Conservation (phyloP, 2,888 invertebrate species). For the Galeruca laticollis region DNA sequence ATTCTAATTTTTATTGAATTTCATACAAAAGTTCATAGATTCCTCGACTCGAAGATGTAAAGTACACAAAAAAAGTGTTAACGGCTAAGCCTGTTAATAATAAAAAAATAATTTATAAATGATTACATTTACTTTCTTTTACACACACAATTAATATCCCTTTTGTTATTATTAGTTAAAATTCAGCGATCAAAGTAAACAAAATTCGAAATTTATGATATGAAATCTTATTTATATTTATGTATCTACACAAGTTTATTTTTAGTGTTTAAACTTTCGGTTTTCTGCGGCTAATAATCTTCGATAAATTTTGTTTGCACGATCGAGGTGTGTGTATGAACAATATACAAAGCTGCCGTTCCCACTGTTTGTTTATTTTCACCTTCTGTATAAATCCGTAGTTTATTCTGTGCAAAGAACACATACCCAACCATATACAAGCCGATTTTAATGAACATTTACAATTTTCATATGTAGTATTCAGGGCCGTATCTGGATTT, state of each 20-base stretch:
- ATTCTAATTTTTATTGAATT: too few species aligned
- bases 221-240: conserved; percentile 5
- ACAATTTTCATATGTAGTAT: too few species aligned
- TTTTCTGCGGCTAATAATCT: conserved; percentile 13
- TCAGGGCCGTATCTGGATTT: too few species aligned
- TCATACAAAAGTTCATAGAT: too few species aligned
- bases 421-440: too few species aligned
- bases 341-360: background rate
- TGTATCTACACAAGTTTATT: background rate
- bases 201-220: background rate
- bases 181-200: background rate
- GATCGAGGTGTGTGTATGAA: background rate
- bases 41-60: too few species aligned
- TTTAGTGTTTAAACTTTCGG: background rate
- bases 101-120: background rate
- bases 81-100: background rate
- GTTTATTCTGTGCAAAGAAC: too few species aligned
- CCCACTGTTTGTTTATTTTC: background rate
- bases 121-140: background rate
- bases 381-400: background rate
- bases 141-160: background rate
- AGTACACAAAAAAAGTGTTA: too few species aligned
- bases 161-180: background rate
- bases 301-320: conserved; percentile 4
- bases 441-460: too few species aligned